Evolutionary conservation across 2,113 vertebrate species (phyloP), one percentile per base, ranked within the genome.

Genomic region (Xiphophorus couchianus): DNA sequence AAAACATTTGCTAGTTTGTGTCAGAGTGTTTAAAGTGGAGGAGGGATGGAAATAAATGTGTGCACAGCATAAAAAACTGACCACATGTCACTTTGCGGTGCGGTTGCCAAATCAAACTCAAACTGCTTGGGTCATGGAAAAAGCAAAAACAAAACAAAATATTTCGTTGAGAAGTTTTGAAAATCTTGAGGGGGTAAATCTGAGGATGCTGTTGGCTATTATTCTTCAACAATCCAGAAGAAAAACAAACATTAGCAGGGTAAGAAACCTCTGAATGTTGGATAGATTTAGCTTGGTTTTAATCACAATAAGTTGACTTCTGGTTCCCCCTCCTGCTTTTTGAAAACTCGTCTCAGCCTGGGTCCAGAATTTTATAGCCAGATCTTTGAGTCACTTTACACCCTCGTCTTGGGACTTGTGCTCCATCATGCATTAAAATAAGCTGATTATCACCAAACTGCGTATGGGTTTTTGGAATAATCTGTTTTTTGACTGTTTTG

Each of bases 71-170:
- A 30, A 39, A 61, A 63, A 63, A 42, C 37, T 30, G 27, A 66
- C 27, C 66, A 51, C 44, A 58, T 35, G 65, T 81, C 61, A 68
- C 29, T 39, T 39, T 44, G 19, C 31, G 28, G 30, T 33, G n/a
- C 71, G 29, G 39, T 73, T 62, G 74, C 33, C 74, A 54, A 76
- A 39, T 83, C 67, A 71, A 58, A 62, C 48, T 76, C 51, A 70
- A 35, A 33, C 19, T 33, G 64, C 64, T 12, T 66, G 33, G 25
- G 10, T 66, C 30, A 33, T 33, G 51, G 25, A 58, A 30, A 62
- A 33, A 33, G 15, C 30, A 33, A 35, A 64, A 33, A 33, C 29
- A 76, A 13, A 42, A 42, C 15, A 42, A 68, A 25, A 15, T 9
- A 62, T n/a, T 31, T 48, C 48, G 60, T 25, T 17, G 14, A 63